A percentile compares a stretch with the other conserved stretches of the same genome.
These are phyloP conservation scores for Xylocopa sonorina DNA, from an alignment of 1,140 invertebrate species.

Conservation along the genomic window DNA sequence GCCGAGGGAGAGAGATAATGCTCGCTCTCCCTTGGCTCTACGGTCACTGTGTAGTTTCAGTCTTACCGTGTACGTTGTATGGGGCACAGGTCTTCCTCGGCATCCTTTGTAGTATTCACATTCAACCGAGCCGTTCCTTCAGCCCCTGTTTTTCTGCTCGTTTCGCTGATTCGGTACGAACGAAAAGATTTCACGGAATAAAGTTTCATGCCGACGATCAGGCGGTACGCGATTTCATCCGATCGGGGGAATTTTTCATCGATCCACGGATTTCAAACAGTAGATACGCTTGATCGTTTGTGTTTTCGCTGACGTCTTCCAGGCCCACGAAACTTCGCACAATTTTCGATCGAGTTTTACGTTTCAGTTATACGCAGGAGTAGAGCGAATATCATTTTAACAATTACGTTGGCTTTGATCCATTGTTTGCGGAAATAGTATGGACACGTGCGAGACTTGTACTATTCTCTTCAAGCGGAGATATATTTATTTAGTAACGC, in stretches of 20 bases:
- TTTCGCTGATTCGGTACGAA: conserved; percentile 38
- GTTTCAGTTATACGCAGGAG: background rate
- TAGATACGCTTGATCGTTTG: background rate
- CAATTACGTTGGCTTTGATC: no score
- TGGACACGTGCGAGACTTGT: background rate
- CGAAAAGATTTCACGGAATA: conserved; percentile 40
- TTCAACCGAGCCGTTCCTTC: conserved; percentile 47
- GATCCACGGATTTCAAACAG: background rate
- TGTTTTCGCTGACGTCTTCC: background rate
- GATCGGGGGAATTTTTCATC: conserved; percentile 1
- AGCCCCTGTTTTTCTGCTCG: conserved; percentile 44
- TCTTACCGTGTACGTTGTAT: conserved; percentile 66
- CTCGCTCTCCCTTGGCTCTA: conserved; percentile 58
- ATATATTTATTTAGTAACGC: background rate
- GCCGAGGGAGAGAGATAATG: conserved; percentile 52
- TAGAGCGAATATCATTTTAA: background rate
- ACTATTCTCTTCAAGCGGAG: background rate
- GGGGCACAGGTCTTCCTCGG: conserved; percentile 52
- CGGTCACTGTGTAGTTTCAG: conserved; percentile 69
- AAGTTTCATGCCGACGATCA: background rate
- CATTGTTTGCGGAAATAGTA: background rate
- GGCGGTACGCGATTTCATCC: background rate
- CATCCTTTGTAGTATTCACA: conserved; percentile 49
- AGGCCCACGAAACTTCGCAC: background rate
- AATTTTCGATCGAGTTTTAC: background rate